phyloP scores from a whole-genome alignment of 2,113 vertebrate species.

The Laticauda laticaudata region DNA sequence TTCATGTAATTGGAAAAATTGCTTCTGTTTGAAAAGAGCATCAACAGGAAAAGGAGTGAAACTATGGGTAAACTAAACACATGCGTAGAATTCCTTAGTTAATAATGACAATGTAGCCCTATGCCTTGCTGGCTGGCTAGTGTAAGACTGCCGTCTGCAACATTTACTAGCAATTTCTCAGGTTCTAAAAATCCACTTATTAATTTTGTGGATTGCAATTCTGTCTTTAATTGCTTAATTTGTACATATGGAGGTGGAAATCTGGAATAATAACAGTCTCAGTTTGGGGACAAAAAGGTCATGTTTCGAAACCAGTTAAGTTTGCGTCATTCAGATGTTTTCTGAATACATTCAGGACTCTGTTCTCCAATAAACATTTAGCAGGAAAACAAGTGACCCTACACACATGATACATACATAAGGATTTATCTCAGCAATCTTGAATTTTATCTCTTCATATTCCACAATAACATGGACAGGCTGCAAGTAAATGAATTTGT shows the following conservation, averaged over 20 bases:
- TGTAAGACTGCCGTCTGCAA: constrained; percentile 40
- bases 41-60: constrained; percentile 61
- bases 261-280: not conserved
- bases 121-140: constrained; percentile 46
- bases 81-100: constrained; percentile 67
- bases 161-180: constrained; percentile 7
- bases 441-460: not conserved
- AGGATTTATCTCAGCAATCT: not conserved
- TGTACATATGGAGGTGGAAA: constrained; percentile 26
- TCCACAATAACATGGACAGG: not conserved
- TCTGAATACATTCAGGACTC: not conserved
- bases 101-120: constrained; percentile 56
- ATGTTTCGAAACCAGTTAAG: not conserved
- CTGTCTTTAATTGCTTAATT: constrained; percentile 21
- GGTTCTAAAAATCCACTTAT: not conserved
- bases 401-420: not conserved
- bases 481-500: not conserved
- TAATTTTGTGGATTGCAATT: constrained; percentile 18
- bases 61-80: constrained; percentile 62
- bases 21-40: constrained; percentile 68
- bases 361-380: not conserved
- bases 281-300: not conserved
- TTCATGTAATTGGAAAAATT: constrained; percentile 86
- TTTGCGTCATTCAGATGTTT: not conserved
- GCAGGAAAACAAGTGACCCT: not conserved